Evolutionary conservation across 1,140 invertebrate genomes (phyloP).

Genomic region (Drosophila lacteicornis): DNA sequence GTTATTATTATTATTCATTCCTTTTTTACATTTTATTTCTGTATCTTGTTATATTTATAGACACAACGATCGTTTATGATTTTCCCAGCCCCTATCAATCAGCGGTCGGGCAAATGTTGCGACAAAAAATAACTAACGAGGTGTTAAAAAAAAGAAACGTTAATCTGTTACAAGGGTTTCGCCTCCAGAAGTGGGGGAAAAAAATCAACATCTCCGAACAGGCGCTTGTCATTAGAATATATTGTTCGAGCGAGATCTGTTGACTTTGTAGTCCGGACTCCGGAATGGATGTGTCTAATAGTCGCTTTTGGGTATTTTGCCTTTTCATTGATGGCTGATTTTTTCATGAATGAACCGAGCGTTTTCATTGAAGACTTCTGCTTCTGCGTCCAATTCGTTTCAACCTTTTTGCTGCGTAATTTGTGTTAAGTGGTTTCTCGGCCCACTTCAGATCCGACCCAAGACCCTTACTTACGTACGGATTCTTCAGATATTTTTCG

Average conservation of each 20-base stretch:
- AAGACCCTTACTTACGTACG: constrained; percentile 14
- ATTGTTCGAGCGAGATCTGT: constrained; percentile 66
- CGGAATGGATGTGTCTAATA: constrained; percentile 55
- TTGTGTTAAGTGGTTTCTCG: constrained; percentile 84
- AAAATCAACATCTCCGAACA: constrained; percentile 16
- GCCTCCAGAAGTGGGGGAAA: background rate
- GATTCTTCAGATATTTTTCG: constrained; percentile 7
- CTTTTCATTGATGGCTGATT: constrained; percentile 69
- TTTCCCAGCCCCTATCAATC: constrained; percentile 21
- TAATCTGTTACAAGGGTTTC: constrained; percentile 71
- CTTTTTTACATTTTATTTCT: no score
- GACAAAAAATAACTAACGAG: constrained; percentile 82
- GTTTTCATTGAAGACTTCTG: constrained; percentile 77
- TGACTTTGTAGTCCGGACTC: constrained; percentile 64
- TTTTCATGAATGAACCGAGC: constrained; percentile 58
- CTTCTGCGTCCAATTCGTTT: constrained; percentile 78
- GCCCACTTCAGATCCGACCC: constrained; percentile 71
- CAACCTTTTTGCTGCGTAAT: constrained; percentile 84
- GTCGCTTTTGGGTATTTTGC: constrained; percentile 57
- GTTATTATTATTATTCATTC: no score
- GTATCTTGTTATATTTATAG: background rate
- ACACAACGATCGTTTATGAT: background rate
- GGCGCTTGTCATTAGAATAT: constrained; percentile 81
- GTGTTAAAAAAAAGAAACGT: constrained; percentile 70
- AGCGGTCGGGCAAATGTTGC: constrained; percentile 54